phyloP scores from a whole-genome alignment of 2,888 invertebrate genomes.

The Dimorphilus gyrociliatus region DNA sequence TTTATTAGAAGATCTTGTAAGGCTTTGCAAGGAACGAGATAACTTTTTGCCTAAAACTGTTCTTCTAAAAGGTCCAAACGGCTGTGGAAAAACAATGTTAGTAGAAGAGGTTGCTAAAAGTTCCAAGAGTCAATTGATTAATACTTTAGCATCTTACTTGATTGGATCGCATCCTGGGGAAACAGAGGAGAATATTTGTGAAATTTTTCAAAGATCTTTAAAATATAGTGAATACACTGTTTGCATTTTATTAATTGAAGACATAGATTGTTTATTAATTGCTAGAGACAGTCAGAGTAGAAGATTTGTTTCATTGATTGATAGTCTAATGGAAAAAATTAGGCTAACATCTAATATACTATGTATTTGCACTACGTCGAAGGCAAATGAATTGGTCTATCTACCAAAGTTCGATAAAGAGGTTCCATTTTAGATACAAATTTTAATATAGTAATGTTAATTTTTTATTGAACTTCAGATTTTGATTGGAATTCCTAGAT shows the following conservation, averaged over 20 bases:
- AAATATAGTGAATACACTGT: slow-evolving; percentile 32
- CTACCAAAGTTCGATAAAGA: slow-evolving; percentile 43
- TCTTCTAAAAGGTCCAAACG: slow-evolving; percentile 24
- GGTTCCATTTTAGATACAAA: slow-evolving; percentile 21
- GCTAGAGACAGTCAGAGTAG: slow-evolving; percentile 23
- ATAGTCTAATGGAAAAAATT: slow-evolving; percentile 41
- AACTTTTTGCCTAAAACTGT: slow-evolving; percentile 16
- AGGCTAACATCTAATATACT: slow-evolving; percentile 34
- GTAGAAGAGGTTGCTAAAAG: slow-evolving; percentile 45
- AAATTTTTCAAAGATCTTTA: slow-evolving; percentile 40
- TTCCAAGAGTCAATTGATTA: slow-evolving; percentile 39
- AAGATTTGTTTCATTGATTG: slow-evolving; percentile 39
- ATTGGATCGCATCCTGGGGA: slow-evolving; percentile 43
- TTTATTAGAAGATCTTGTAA: slow-evolving; percentile 15
- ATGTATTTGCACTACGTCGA: slow-evolving; percentile 44
- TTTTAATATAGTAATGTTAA: background rate
- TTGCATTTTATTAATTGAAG: slow-evolving; percentile 38
- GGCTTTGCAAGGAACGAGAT: slow-evolving; percentile 10
- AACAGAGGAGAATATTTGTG: slow-evolving; percentile 40
- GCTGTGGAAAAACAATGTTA: slow-evolving; percentile 45
- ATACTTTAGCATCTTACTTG: slow-evolving; percentile 39
- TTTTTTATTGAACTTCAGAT: slow-evolving; percentile 28
- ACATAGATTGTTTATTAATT: slow-evolving; percentile 28
- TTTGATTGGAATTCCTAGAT: slow-evolving; percentile 40
- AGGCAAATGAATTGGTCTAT: slow-evolving; percentile 39